Evolutionary conservation across 1,140 invertebrate species (phyloP), one percentile per base, ranked within the genome.

Genomic region (Drosophila kurseongensis): DNA sequence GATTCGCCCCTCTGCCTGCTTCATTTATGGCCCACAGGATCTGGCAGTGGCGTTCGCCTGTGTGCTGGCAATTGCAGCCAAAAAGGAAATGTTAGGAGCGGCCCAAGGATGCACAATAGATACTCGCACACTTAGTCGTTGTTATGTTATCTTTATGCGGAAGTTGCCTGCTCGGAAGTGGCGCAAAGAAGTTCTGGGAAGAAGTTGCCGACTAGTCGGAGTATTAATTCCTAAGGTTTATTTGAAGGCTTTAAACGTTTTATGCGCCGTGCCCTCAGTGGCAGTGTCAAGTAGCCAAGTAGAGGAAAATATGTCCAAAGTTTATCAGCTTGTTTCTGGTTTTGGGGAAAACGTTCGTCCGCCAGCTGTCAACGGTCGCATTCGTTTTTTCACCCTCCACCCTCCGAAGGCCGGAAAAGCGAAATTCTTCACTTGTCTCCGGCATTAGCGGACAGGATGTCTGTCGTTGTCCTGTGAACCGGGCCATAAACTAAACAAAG

Each of bases 121-220:
- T 75, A 76, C 38, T 38, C 61, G 47, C 42, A 47, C 71, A 47
- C 52, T 56, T 35, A 58, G 74, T 57, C 52, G 38, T 76, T 82
- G 66, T 74, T 65, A 78, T 76, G 62, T 83, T 82, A 84, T 84
- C 78, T 79, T 67, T 73, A 45, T 73, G 67, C 68, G 81, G 82
- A 86, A 84, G 63, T 63, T 73, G 55, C 59, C 63, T 77, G 76
- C 71, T 62, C 82, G 82, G 83, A 86, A 88, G 82, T 88, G 75
- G 62, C 69, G 67, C 83, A 82, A 86, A 76, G 75, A 78, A 81
- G 65, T 72, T 65, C 45, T 62, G 40, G 38, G 32, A 51, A 47
- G 32, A 80, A 77, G 69, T 75, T 78, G 35, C 66, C 60, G 78
- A 42, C 62, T 55, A 74, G 56, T 77, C 45, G 36, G 62, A 55